Base-by-base conservation (phyloP, 2,113 vertebrate species). In the Dascyllus trimaculatus region DNA sequence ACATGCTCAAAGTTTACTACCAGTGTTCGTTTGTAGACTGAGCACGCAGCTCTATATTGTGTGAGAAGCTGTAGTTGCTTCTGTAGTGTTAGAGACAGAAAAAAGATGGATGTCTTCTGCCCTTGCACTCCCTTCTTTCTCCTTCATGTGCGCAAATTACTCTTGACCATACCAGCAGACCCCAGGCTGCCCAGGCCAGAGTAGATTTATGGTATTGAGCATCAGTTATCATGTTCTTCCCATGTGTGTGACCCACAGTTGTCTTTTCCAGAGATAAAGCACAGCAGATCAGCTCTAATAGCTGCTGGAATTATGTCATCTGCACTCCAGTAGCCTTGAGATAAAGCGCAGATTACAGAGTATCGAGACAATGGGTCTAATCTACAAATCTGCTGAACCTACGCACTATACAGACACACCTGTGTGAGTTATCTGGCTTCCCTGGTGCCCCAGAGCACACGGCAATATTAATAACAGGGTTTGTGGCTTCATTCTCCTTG, bases 121-220 rank as follows among this genome's bases (percentile, higher is more conserved):
- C n/a, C n/a, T n/a, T n/a, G n/a, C 29, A 1, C 32, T 40, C 11
- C 51, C 14, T 11, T 43, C 40, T 43, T 9, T 56, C 10, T 49
- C 18, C 56, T 43, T 71, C 43, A 4, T 57, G 45, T 15, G 15
- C 19, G 29, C 21, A 48, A 57, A 48, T 25, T 18, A 35, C 40
- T 40, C 48, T 11, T 52, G 62, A 72, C 48, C 0, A 0, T 8
- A 52, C 19, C 40, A 15, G 32, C 61, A 51, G 49, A 64, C 45
- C 40, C 26, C 60, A 53, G 38, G 32, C 32, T 1, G 32, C 77
- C 25, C 11, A 4, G 71, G 77, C 84, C 77, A 58, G 25, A 8
- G 69, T 67, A 68, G 66, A 86, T 86, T 71, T 75, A 84, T 84
- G 86, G 81, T 77, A 15, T 11, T 29, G 60, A 57, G 35, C 11